Conservation (phyloP, 2,797 vertebrate genomes). For the Siniperca undulata region DNA sequence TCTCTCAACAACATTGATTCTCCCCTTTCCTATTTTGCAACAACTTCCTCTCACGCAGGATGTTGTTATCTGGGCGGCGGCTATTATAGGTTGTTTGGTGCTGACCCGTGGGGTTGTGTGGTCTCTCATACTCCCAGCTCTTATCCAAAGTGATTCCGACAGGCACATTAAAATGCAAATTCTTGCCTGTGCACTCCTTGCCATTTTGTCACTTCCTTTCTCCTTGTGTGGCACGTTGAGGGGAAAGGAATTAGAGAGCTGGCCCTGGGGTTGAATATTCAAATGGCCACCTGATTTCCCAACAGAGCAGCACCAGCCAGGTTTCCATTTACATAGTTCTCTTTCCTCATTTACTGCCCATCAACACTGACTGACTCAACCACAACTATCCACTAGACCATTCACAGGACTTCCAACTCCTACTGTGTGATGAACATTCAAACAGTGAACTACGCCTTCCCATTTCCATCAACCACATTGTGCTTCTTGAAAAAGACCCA, state of each 20-base stretch:
- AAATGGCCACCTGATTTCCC: conserved; percentile 84
- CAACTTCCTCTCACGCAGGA: conserved; percentile 62
- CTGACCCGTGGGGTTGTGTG: conserved; percentile 72
- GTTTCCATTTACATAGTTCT: conserved; percentile 72
- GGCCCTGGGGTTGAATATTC: conserved; percentile 87
- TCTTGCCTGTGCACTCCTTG: conserved; percentile 85
- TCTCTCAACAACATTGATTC: conserved; percentile 34
- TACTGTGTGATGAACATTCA: conserved; percentile 33
- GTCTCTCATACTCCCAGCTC: conserved; percentile 67
- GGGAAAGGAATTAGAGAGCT: conserved; percentile 90
- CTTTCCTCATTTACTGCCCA: conserved; percentile 72
- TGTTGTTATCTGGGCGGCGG: conserved; percentile 69
- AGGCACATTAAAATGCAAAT: conserved; percentile 95
- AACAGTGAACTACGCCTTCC: conserved; percentile 9
- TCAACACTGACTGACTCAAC: conserved; percentile 60
- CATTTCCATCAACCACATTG: conserved; percentile 4
- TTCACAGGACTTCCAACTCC: conserved; percentile 46
- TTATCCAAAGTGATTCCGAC: conserved; percentile 86
- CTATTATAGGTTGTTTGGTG: conserved; percentile 76
- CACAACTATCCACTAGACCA: conserved; percentile 43
- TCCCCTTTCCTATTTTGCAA: conserved; percentile 38
- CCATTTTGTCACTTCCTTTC: conserved; percentile 91
- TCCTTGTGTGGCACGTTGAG: conserved; percentile 82
- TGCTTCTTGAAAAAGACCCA: conserved; percentile 2
- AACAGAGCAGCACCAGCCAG: conserved; percentile 68